phyloP scores from a whole-genome alignment of 2,113 vertebrate genomes.

The Pseudorasbora parva region DNA sequence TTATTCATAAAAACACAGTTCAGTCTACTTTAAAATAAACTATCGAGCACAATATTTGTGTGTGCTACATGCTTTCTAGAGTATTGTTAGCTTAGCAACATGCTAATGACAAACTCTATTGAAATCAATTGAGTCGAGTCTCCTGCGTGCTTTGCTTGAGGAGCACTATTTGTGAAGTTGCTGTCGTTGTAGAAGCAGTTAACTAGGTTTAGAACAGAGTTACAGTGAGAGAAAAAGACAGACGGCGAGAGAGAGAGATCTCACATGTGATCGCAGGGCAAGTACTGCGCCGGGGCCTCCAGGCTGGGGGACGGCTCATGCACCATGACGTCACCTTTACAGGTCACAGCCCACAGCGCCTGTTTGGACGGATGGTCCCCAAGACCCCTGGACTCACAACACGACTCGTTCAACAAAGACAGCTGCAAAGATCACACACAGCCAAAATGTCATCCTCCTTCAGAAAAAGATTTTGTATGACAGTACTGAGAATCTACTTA shows the following conservation, averaged over 20 bases:
- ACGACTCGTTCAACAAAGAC: constrained; percentile 86
- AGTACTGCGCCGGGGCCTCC: constrained; percentile 76
- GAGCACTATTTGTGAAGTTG: background rate
- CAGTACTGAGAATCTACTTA: no score
- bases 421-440: constrained; percentile 72
- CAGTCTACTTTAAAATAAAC: no score
- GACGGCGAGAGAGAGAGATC: constrained; percentile 52
- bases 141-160: no score
- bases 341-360: constrained; percentile 93
- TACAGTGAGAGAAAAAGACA: background rate
- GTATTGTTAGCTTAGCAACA: background rate
- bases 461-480: no score
- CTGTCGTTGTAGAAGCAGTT: background rate
- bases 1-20: no score
- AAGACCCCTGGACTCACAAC: constrained; percentile 87
- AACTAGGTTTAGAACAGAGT: constrained; percentile 5
- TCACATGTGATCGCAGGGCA: constrained; percentile 92
- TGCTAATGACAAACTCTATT: background rate
- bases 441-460: no score
- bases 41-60: no score
- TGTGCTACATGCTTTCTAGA: background rate
- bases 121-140: background rate
- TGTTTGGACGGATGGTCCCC: constrained; percentile 83
- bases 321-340: constrained; percentile 94
- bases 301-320: constrained; percentile 87